phyloP scores from a whole-genome alignment of 2,797 vertebrate genomes.

The Ciconia nigra region DNA sequence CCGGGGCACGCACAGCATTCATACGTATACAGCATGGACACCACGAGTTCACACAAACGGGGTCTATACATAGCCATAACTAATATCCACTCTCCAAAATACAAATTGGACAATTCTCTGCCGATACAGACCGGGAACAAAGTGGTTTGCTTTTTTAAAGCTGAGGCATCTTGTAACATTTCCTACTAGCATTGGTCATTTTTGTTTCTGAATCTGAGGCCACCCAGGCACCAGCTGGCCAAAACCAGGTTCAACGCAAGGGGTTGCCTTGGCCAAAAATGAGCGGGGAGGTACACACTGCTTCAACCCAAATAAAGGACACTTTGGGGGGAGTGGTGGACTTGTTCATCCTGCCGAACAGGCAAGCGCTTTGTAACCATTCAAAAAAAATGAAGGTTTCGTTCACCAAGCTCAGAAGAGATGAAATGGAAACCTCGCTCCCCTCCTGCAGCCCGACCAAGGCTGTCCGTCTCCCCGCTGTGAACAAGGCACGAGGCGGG shows the following conservation, averaged over 20 bases:
- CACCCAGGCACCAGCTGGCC: background rate
- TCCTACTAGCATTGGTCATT: background rate
- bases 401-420: background rate
- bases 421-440: background rate
- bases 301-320: background rate
- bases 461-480: background rate
- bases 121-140: background rate
- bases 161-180: background rate
- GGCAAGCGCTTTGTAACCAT: background rate
- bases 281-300: background rate
- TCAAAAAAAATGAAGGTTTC: background rate
- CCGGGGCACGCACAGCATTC: fast-evolving
- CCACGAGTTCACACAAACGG: background rate
- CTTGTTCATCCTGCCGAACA: background rate
- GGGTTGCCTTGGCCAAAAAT: background rate
- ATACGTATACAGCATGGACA: fast-evolving
- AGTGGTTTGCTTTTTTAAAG: background rate
- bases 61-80: background rate
- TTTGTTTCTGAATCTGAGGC: background rate
- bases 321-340: background rate
- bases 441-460: background rate
- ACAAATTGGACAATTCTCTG: fast-evolving
- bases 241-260: background rate
- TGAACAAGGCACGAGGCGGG: fast-evolving
- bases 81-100: background rate